Conservation (phyloP, 2,797 vertebrate genomes). For the Enoplosus armatus region DNA sequence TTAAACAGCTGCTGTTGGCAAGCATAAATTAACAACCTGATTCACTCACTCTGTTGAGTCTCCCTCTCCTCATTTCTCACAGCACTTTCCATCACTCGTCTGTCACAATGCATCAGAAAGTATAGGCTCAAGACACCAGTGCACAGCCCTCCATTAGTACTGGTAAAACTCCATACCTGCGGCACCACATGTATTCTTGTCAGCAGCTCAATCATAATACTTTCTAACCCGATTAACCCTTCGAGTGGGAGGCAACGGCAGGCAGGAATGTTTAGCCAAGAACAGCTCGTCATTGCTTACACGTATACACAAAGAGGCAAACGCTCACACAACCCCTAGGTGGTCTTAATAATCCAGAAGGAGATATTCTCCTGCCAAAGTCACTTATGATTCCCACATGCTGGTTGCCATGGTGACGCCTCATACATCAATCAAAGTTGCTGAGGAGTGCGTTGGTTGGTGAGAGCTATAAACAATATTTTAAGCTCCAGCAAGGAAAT, state of each 20-base stretch:
- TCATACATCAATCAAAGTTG: conserved; percentile 74
- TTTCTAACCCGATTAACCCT: conserved; percentile 59
- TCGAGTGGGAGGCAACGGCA: conserved; percentile 46
- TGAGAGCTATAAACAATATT: conserved; percentile 67
- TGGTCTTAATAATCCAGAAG: conserved; percentile 60
- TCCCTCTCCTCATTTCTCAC: conserved; percentile 13
- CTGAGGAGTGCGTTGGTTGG: conserved; percentile 59
- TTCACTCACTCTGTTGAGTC: neutral
- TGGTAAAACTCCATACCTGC: conserved; percentile 35
- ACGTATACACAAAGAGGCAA: conserved; percentile 9
- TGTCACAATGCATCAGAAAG: conserved; percentile 36
- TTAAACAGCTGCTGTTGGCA: conserved; percentile 60
- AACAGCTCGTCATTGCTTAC: conserved; percentile 10
- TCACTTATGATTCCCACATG: conserved; percentile 54
- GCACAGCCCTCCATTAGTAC: neutral
- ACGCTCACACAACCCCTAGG: conserved; percentile 47
- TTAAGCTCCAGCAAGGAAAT: conserved; percentile 54
- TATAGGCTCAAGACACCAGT: conserved; percentile 6
- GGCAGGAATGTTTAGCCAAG: conserved; percentile 12
- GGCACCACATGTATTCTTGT: conserved; percentile 18
- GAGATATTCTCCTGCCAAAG: conserved; percentile 66
- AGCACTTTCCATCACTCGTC: conserved; percentile 26
- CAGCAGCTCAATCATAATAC: conserved; percentile 38
- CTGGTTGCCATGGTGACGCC: conserved; percentile 69
- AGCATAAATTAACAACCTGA: conserved; percentile 28